Evolutionary conservation across 2,888 invertebrate genomes (phyloP), one percentile per base, ranked within the genome.

Genomic region (Tetramorium bicarinatum): DNA sequence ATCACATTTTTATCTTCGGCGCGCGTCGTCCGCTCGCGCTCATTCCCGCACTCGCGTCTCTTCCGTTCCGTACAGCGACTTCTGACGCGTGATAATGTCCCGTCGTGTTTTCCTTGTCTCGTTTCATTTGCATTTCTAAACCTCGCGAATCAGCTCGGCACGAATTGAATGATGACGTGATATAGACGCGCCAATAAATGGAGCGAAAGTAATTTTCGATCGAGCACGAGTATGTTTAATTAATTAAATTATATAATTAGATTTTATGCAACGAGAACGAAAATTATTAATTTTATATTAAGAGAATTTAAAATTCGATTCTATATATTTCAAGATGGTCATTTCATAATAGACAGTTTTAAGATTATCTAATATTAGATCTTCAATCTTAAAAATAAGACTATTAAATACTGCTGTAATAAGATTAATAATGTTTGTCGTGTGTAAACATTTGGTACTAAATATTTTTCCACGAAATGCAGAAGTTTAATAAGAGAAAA

Each of bases 1-100:
- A 75, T 61, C 81, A 83, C 82, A 83, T 83, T 82, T 85, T 88
- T 84, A 84, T 85, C 64, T 79, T 79, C 15, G 54, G 74, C 85
- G 67, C 74, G 29, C 29, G 47, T 44, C 61, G 66, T 69, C 56
- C 80, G 47, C 67, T 67, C 69, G 47, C 25, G 49, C 52, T 82
- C 54, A 49, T 74, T 71, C 71, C 64, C 62, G 49, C 54, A 59
- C 52, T 52, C 25, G 52, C 56, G 54, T 74, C 47, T 56, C 11
- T 18, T 47, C 75, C 47, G 25, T 21, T 34, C 9, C 29, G 25
- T 64, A 29, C 72, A 41, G 18, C 18, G 72, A 38, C 34, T 38
- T 38, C 72, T 9, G 59, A 44, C 44, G 56, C 34, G 56, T 44
- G 79, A 56, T 79, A 71, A 71, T 59, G n/a, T 18, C n/a, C n/a